Evolutionary conservation across 2,888 invertebrate genomes (phyloP), one percentile per base, ranked within the genome.

Genomic region (Adineta ricciae): DNA sequence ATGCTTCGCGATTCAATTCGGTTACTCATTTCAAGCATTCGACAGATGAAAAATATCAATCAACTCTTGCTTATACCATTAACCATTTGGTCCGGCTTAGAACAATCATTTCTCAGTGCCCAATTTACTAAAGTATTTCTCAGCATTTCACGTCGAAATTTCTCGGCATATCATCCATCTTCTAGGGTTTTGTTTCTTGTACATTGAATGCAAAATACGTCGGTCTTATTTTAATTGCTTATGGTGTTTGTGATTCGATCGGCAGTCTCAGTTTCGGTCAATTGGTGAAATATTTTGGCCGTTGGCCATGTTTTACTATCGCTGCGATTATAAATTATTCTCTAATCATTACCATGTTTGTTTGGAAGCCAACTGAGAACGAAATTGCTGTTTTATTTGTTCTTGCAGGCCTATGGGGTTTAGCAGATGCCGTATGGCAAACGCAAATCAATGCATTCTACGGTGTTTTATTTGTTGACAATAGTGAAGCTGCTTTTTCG

Each of bases 351-450:
- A 54, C 87, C 0, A 85, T 89, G 78, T 84, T 88, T 46, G 73
- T 87, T 27, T 89, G 89, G 89, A 82, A 49, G 36, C 89, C 89
- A 9, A 72, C 64, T 38, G 87, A 87, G 0, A 64, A 83, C 27
- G 50, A 24, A 46, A 56, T 46, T 8, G 56, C n/a, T 38, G 41
- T 84, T 36, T 50, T 96, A 92, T 97, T 94, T 91, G 93, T 95
- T 87, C 94, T 96, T 87, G 94, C 96, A 2, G 96, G 94, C 0
- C 91, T 96, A 3, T 97, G 96, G 96, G 97, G 96, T 16, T 94
- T 96, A 86, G 95, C 95, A 1, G 97, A 97, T 89, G 36, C 73
- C 8, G 73, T 73, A 38, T 96, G 96, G 96, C 96, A 96, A 90
- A 97, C 96, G 2, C 96, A 96, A 91, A 94, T 89, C 0, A 86